Percentiles rank a stretch among this genome's conserved stretches.
phyloP scores from a whole-genome alignment of 2,888 invertebrate species.

The Drosophila leonis region DNA sequence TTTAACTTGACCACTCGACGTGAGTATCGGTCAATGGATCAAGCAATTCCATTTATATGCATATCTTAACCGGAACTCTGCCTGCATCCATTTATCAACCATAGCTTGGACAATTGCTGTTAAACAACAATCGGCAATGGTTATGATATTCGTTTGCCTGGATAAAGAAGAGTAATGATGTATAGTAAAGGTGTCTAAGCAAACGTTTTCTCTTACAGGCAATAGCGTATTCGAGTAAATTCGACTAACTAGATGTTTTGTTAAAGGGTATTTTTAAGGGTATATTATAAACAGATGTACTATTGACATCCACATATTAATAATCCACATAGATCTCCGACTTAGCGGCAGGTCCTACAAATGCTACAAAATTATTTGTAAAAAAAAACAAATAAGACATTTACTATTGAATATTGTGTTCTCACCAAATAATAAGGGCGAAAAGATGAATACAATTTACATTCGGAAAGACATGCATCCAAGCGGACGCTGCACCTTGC shows the following conservation, averaged over 20 bases:
- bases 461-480: too few relatives aligned
- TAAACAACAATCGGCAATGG: background rate
- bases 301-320: too few relatives aligned
- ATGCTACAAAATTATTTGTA: too few relatives aligned
- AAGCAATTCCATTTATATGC: constrained; percentile 64
- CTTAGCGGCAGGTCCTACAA: too few relatives aligned
- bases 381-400: too few relatives aligned
- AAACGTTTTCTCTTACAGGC: background rate
- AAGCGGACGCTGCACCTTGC: background rate
- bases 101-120: constrained; percentile 4
- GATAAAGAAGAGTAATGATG: background rate
- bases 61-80: constrained; percentile 35
- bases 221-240: background rate
- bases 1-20: constrained; percentile 49
- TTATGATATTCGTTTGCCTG: background rate
- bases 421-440: too few relatives aligned
- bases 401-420: too few relatives aligned
- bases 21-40: constrained; percentile 74
- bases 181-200: background rate
- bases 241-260: background rate
- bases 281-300: background rate
- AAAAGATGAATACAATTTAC: background rate
- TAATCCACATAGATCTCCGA: too few relatives aligned
- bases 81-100: constrained; percentile 62
- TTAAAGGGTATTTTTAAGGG: too few relatives aligned